Conservation (phyloP, 2,113 vertebrate species). For the Cettia cetti region DNA sequence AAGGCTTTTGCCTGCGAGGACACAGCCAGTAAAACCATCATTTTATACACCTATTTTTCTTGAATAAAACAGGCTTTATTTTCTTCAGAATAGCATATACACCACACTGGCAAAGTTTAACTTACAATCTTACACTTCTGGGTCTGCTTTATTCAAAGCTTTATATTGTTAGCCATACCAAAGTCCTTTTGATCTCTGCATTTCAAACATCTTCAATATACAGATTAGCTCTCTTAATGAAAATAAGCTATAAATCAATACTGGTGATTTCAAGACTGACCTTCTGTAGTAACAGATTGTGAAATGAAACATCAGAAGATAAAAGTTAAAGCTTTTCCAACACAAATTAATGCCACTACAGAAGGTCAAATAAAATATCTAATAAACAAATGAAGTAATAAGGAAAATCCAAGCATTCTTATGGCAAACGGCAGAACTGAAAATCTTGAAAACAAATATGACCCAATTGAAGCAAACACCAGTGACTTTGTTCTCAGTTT, state of each 20-base stretch:
- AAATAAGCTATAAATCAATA: not conserved
- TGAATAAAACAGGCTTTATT: not conserved
- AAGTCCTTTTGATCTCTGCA: not conserved
- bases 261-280: not conserved
- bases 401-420: not conserved
- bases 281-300: not conserved
- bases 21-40: not conserved
- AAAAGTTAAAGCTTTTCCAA: not conserved
- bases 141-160: not conserved
- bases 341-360: not conserved
- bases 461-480: constrained; percentile 33
- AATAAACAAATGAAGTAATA: not conserved
- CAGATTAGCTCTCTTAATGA: not conserved
- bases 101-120: not conserved
- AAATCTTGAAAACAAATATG: constrained; percentile 31
- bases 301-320: not conserved
- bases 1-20: not conserved
- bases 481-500: not conserved
- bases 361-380: not conserved
- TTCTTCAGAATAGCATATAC: not conserved
- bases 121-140: not conserved
- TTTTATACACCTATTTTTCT: not conserved
- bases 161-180: not conserved
- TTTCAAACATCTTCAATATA: not conserved
- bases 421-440: not conserved